A percentile compares a stretch with the other conserved stretches of the same genome.
Evolutionary conservation across 2,113 vertebrate genomes (phyloP).

Genomic region (Leptodactylus fuscus): DNA sequence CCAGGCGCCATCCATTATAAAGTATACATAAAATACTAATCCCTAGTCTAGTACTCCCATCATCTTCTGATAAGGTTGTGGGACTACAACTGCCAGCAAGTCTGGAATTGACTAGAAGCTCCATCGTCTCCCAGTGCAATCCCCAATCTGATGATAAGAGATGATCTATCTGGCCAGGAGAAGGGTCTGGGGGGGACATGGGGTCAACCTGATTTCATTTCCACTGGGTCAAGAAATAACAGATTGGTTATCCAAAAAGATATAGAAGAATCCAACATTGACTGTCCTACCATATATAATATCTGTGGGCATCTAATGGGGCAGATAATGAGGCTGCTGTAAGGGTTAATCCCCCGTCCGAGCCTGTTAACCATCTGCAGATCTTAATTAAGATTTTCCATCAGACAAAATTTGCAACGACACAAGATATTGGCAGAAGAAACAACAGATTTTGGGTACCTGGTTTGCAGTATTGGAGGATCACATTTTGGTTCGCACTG

Average conservation of each 20-base stretch:
- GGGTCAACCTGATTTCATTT: neutral
- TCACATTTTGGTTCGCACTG: slow-evolving; percentile 39
- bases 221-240: neutral
- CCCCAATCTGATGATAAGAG: slow-evolving; percentile 7
- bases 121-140: slow-evolving; percentile 9
- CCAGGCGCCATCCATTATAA: neutral
- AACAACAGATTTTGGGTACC: slow-evolving; percentile 12
- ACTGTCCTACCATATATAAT: too few relatives aligned
- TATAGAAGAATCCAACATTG: too few relatives aligned
- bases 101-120: neutral
- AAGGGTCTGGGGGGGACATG: neutral
- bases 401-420: neutral
- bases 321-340: neutral
- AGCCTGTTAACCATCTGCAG: neutral
- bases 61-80: neutral
- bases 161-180: slow-evolving; percentile 32
- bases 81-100: neutral
- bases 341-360: neutral
- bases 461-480: neutral
- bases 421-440: neutral
- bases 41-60: neutral
- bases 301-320: neutral
- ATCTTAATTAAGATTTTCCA: neutral
- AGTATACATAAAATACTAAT: neutral
- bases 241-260: neutral